A percentile compares a stretch with the other conserved stretches of the same genome.
Evolutionary conservation across 2,888 invertebrate species (phyloP).

Genomic region (Dioctria rufipes): DNA sequence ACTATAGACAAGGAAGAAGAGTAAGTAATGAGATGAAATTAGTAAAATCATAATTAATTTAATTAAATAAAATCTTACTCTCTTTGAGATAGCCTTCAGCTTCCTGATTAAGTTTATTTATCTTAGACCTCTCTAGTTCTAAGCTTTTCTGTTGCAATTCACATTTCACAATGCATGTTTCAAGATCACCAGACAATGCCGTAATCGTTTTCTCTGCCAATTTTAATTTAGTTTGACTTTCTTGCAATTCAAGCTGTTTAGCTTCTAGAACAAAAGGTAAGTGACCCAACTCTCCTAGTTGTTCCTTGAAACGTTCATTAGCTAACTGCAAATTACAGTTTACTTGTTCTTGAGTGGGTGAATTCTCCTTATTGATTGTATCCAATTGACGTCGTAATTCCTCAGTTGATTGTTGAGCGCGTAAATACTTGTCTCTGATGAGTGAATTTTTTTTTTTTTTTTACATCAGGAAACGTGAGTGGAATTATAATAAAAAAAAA

Average conservation of each 20-base stretch:
- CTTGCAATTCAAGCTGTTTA: slow-evolving; percentile 57
- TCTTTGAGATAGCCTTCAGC: slow-evolving; percentile 46
- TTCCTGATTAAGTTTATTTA: slow-evolving; percentile 48
- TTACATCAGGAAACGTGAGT: background rate
- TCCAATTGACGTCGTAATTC: slow-evolving; percentile 56
- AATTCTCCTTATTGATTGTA: slow-evolving; percentile 5
- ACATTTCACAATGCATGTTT: slow-evolving; percentile 59
- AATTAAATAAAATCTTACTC: slow-evolving; percentile 49
- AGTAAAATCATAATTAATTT: too few species aligned
- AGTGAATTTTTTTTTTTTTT: background rate
- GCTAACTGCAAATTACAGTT: slow-evolving; percentile 46
- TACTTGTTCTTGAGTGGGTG: slow-evolving; percentile 35
- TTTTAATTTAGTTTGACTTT: slow-evolving; percentile 56
- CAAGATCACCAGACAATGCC: slow-evolving; percentile 57
- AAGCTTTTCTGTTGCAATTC: slow-evolving; percentile 57
- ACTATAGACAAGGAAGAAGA: slow-evolving; percentile 36
- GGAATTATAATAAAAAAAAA: background rate
- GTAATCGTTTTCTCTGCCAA: slow-evolving; percentile 57
- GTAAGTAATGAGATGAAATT: background rate
- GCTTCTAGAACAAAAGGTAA: slow-evolving; percentile 57
- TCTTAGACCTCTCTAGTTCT: slow-evolving; percentile 51
- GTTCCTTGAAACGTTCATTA: slow-evolving; percentile 57
- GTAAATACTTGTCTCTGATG: slow-evolving; percentile 57
- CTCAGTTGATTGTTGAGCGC: slow-evolving; percentile 57
- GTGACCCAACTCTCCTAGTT: slow-evolving; percentile 56